These are phyloP conservation scores for Diuraphis noxia DNA, from an alignment of 1,140 invertebrate genomes.

Conservation along the genomic window DNA sequence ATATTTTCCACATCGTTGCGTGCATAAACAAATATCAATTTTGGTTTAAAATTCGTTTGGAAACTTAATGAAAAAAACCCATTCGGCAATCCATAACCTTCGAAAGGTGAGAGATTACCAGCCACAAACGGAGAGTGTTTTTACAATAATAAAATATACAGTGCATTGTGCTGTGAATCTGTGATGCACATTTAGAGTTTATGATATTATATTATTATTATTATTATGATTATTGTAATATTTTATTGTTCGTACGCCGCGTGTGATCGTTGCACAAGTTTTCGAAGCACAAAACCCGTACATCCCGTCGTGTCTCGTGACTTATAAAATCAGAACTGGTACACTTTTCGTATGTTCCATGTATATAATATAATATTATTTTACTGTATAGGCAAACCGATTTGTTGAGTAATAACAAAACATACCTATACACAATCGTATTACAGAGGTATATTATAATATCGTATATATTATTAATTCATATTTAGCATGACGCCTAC, in stretches of 20 bases:
- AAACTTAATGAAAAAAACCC: background rate
- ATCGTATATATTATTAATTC: background rate
- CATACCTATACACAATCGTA: background rate
- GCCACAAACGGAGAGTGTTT: background rate
- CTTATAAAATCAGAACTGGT: background rate
- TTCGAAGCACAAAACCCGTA: background rate
- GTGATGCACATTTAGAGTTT: background rate
- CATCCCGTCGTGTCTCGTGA: constrained; percentile 18
- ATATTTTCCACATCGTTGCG: background rate
- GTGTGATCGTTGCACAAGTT: background rate
- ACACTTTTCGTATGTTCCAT: background rate
- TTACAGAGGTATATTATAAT: background rate
- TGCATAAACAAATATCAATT: constrained; percentile 1
- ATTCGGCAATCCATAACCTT: background rate
- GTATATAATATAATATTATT: background rate
- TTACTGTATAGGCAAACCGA: background rate
- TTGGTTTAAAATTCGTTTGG: background rate
- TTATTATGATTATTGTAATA: background rate
- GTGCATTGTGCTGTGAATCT: background rate
- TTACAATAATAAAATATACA: background rate
- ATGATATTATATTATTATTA: background rate
- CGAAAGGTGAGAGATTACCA: background rate
- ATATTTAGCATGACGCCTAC: background rate
- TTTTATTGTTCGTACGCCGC: background rate
- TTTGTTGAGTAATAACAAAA: constrained; percentile 12